Conservation (phyloP, 2,888 invertebrate genomes). For the Autographa pulchrina region DNA sequence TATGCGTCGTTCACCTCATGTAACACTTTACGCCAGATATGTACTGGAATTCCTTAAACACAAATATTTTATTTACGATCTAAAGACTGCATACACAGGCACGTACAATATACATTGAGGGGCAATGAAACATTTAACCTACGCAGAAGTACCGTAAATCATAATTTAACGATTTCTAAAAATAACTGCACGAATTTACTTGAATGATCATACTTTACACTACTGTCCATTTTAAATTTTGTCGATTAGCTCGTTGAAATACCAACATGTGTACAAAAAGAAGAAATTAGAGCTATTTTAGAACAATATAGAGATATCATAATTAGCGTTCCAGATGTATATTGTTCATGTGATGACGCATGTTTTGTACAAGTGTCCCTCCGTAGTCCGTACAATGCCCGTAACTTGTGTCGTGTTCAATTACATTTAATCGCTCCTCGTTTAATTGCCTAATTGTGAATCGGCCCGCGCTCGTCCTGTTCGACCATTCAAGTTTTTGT, state of each 20-base stretch:
- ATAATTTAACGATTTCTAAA: slow-evolving; percentile 46
- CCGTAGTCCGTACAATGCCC: slow-evolving; percentile 60
- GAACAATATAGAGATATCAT: slow-evolving; percentile 22
- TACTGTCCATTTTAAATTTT: neutral
- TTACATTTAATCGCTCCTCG: slow-evolving; percentile 86
- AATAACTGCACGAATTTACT: slow-evolving; percentile 44
- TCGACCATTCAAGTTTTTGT: slow-evolving; percentile 44
- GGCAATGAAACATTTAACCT: slow-evolving; percentile 36
- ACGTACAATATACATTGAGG: slow-evolving; percentile 32
- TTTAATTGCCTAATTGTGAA: slow-evolving; percentile 85
- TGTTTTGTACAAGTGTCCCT: slow-evolving; percentile 58
- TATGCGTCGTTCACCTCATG: neutral
- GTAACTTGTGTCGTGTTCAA: slow-evolving; percentile 82
- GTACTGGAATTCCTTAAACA: neutral
- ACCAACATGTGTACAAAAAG: slow-evolving; percentile 11
- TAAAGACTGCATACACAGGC: slow-evolving; percentile 32
- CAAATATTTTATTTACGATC: slow-evolving; percentile 18
- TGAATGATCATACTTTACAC: slow-evolving; percentile 26
- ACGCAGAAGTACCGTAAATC: slow-evolving; percentile 32
- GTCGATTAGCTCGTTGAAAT: slow-evolving; percentile 2
- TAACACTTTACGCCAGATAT: neutral
- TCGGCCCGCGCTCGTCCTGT: slow-evolving; percentile 64
- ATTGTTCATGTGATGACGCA: slow-evolving; percentile 70
- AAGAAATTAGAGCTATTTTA: slow-evolving; percentile 28
- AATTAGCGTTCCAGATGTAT: slow-evolving; percentile 58